Conservation (phyloP, 1,140 invertebrate species). For the Dufourea novaeangliae region DNA sequence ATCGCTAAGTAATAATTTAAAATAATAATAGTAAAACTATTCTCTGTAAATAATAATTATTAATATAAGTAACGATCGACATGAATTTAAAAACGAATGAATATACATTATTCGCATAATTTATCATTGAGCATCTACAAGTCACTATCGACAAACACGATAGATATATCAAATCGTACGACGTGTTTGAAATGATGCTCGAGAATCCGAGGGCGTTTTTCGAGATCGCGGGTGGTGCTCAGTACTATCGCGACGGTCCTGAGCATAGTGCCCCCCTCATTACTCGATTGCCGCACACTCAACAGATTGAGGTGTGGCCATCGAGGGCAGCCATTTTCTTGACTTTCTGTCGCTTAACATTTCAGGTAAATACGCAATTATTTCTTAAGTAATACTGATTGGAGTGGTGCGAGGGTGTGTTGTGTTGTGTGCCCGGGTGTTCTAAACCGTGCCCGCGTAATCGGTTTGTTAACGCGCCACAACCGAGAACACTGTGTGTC, state of each 20-base stretch:
- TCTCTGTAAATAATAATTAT: no score
- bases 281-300: conserved; percentile 69
- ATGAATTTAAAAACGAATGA: no score
- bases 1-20: no score
- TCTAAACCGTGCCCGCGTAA: conserved; percentile 38
- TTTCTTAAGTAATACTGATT: conserved; percentile 57
- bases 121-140: background rate
- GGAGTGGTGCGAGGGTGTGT: conserved; percentile 60
- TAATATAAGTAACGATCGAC: background rate
- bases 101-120: background rate
- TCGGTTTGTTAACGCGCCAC: conserved; percentile 34
- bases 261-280: conserved; percentile 37
- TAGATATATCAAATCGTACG: background rate
- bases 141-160: background rate
- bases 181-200: background rate
- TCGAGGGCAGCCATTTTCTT: conserved; percentile 82
- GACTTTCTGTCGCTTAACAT: conserved; percentile 80
- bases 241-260: conserved; percentile 26
- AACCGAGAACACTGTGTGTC: conserved; percentile 46
- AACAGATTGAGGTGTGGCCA: conserved; percentile 82
- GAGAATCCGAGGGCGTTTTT: background rate
- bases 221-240: background rate
- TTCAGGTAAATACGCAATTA: conserved; percentile 80
- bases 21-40: no score
- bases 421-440: conserved; percentile 53